Percentiles rank a stretch among this genome's conserved stretches.
Evolutionary conservation across 2,888 invertebrate genomes (phyloP).

Genomic region (Piscicola geometra): DNA sequence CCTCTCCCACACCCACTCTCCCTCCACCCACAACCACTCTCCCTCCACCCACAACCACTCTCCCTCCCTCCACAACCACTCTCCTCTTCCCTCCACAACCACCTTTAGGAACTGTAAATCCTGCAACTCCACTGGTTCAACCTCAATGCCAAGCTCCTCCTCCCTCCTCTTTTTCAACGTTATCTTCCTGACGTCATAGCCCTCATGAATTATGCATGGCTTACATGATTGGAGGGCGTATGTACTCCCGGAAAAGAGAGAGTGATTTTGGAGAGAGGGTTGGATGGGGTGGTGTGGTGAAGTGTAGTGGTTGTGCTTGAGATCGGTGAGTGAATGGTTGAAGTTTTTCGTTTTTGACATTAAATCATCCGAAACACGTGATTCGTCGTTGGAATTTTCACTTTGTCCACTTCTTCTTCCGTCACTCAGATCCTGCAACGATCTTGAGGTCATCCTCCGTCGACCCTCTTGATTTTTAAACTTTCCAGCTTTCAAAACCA

Average conservation of each 20-base stretch:
- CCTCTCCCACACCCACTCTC: too few relatives aligned
- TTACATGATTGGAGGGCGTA: conserved; percentile 32
- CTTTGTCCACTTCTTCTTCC: too few relatives aligned
- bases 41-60: too few relatives aligned
- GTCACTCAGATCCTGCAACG: too few relatives aligned
- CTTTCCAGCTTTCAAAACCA: conserved; percentile 44
- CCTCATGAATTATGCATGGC: conserved; percentile 36
- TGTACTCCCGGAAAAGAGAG: neutral
- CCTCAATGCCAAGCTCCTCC: conserved; percentile 50
- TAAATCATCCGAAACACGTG: too few relatives aligned
- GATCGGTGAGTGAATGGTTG: too few relatives aligned
- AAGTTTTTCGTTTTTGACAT: too few relatives aligned
- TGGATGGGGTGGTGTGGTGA: neutral
- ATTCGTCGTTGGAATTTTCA: neutral
- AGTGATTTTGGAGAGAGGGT: neutral
- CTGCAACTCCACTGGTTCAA: conserved; percentile 50
- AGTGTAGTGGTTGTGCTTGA: neutral
- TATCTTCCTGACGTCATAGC: conserved; percentile 39
- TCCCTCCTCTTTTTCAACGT: conserved; percentile 45
- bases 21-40: too few relatives aligned
- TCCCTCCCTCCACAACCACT: too few relatives aligned
- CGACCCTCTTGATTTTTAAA: neutral
- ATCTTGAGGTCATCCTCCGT: neutral
- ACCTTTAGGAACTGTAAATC: conserved; percentile 50
- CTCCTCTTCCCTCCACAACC: conserved; percentile 10